Evolutionary conservation across 2,888 invertebrate genomes (phyloP), one percentile per base, ranked within the genome.

Genomic region (Pyrrhia umbra): DNA sequence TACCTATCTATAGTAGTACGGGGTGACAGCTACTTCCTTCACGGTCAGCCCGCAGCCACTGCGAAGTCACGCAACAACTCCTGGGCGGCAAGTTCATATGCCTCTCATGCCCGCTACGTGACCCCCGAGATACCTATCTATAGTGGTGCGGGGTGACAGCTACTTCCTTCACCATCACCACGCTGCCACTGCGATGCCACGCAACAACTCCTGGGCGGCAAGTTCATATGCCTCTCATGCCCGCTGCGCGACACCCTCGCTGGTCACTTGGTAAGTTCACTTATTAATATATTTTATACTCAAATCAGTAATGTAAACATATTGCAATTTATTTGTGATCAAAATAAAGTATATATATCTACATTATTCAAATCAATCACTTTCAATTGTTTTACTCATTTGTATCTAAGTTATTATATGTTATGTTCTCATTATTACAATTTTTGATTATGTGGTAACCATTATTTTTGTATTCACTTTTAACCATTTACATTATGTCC

Each of bases 191-290:
- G 23, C 45, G 23, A 23, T 45, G 23, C 15, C n/a, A n/a, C 23
- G 23, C 18, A 45, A 23, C 23, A n/a, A 25, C 45, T 23, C 45
- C 21, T 50, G 50, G 23, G 37, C 37, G 37, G 37, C 49, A 37
- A 50, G 13, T 23, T 50, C 37, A 34, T 37, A 37, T 37, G 47
- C 68, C 64, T 60, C 40, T 56, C 64, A 47, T 55, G 56, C 55
- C 45, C 49, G 49, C 30, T 18, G 13, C 30, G 18, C 15, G 16
- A 49, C 49, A 34, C 20, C 34, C 49, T 34, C 15, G 4, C 8
- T 15, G 4, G 6, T 34, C 15, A n/a, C 8, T 15, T 15, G 6
- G 15, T 8, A n/a, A n/a, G n/a, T 27, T 27, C 15, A 39, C n/a
- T 39, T n/a, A 6, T 6, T 1, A 39, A 8, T 15, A 15, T 15